phyloP scores from a whole-genome alignment of 1,140 invertebrate species.

The Anastatus disparis region DNA sequence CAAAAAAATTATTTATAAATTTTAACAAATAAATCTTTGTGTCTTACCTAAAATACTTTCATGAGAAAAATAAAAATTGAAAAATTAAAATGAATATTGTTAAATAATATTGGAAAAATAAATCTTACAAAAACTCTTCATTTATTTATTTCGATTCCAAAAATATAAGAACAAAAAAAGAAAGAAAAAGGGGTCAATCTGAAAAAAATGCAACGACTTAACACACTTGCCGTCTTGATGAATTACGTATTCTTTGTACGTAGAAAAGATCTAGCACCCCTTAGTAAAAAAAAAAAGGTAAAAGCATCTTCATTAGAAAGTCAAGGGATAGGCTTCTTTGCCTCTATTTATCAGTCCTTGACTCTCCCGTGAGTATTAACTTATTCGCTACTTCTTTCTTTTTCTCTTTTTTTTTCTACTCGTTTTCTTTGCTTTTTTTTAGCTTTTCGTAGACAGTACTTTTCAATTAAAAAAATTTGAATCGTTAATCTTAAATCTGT shows the following conservation, averaged over 20 bases:
- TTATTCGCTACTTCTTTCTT: not conserved
- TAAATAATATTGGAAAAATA: too few species aligned
- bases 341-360: constrained; percentile 62
- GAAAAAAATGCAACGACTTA: not conserved
- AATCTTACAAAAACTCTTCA: too few species aligned
- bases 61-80: too few species aligned
- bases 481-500: not conserved
- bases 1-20: too few species aligned
- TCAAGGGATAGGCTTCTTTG: constrained; percentile 46
- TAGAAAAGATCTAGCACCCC: constrained; percentile 64
- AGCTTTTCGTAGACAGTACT: too few species aligned
- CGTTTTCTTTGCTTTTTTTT: constrained; percentile 45
- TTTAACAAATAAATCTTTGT: too few species aligned
- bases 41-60: too few species aligned
- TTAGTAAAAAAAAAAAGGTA: too few species aligned
- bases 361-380: constrained; percentile 20
- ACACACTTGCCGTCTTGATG: constrained; percentile 15
- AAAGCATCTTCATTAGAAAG: constrained; percentile 67
- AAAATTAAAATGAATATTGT: too few species aligned
- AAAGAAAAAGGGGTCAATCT: constrained; percentile 32
- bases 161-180: constrained; percentile 4
- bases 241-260: constrained; percentile 64
- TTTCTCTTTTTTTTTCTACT: constrained; percentile 47
- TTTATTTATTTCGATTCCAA: not conserved
- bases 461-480: not conserved